Evolutionary conservation across 2,888 invertebrate species (phyloP), one percentile per base, ranked within the genome.

Genomic region (Leucania comma): DNA sequence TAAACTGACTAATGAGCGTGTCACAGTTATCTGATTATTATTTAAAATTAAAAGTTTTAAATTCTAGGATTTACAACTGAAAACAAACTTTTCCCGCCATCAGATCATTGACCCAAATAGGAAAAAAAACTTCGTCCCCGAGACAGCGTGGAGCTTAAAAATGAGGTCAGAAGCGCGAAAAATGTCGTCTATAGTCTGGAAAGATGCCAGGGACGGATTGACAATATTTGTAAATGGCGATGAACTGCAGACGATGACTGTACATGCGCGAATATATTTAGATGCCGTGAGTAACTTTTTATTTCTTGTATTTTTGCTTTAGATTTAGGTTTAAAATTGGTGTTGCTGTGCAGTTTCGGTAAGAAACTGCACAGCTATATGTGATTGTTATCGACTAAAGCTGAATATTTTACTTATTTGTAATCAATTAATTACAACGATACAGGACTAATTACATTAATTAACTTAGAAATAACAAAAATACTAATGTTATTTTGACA

Each of bases 161-260:
- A 90, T 87, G 80, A 84, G 94, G 94, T 92, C 93, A 93, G 80
- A 82, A 87, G 73, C 89, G 93, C 91, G 88, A 93, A 93, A 92
- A 91, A 91, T 93, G 93, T 91, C 92, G 85, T 85, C 87, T 78
- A 82, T 76, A 68, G 70, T 74, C 66, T 94, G 94, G 94, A 92
- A 76, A n/a, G 26, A n/a, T 69, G 91, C 94, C 94, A 93, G 84
- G 62, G 69, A 50, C 76, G 75, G 81, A 82, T 81, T 81, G 86
- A 89, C 87, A 86, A 85, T 86, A 86, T 86, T 88, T 86, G 87
- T 88, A 91, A 91, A 91, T 90, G 91, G 89, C 91, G 90, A 86
- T 87, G 89, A 89, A 91, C 90, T 84, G 83, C 78, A 69, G 72
- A 79, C 85, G 86, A 83, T 87, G 87, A 90, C 86, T 86, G 82